phyloP scores from a whole-genome alignment of 1,140 invertebrate genomes.

The Lasioglossum albipes region DNA sequence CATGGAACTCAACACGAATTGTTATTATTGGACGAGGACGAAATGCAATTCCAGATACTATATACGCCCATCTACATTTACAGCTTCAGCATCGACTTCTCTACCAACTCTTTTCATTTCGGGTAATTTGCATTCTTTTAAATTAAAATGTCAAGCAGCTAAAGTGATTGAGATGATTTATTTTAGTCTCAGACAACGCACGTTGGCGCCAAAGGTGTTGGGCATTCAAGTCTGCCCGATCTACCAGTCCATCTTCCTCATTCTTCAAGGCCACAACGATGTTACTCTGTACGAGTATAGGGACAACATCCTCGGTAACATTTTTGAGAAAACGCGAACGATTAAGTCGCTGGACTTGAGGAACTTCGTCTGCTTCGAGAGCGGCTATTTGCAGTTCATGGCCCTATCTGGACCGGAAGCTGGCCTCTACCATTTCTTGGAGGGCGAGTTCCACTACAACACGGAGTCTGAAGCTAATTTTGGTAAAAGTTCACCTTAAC shows the following conservation, averaged over 20 bases:
- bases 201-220: constrained; percentile 40
- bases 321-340: neutral
- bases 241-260: constrained; percentile 47
- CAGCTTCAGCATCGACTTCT: constrained; percentile 50
- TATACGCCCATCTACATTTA: constrained; percentile 59
- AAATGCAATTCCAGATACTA: neutral
- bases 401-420: constrained; percentile 60
- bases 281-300: constrained; percentile 63
- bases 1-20: constrained; percentile 47
- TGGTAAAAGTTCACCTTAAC: too few species aligned
- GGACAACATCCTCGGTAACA: constrained; percentile 18
- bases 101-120: constrained; percentile 3
- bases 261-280: constrained; percentile 50
- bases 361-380: constrained; percentile 70
- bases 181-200: constrained; percentile 52
- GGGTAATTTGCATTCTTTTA: constrained; percentile 33
- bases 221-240: constrained; percentile 58
- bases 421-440: constrained; percentile 57
- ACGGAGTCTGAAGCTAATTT: constrained; percentile 34
- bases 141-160: neutral
- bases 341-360: constrained; percentile 55
- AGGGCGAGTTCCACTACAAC: constrained; percentile 57
- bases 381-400: constrained; percentile 65
- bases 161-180: neutral
- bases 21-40: constrained; percentile 53